Conservation (phyloP, 1,140 invertebrate species). For the Drosophila setifemur region DNA sequence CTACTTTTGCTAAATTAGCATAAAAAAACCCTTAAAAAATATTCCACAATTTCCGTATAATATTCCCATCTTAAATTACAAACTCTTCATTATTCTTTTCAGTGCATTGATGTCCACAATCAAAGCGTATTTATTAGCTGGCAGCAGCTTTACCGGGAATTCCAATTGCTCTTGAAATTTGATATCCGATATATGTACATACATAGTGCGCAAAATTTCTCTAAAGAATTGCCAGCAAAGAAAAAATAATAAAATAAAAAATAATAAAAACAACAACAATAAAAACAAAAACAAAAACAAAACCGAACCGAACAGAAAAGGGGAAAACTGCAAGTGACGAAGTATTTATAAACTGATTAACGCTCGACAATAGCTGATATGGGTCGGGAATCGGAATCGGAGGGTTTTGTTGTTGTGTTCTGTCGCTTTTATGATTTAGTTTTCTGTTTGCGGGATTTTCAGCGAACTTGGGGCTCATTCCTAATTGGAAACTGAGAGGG, state of each 20-base stretch:
- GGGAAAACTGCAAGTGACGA: constrained; percentile 71
- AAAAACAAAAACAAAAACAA: constrained; percentile 18
- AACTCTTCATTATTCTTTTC: too few species aligned
- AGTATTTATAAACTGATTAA: constrained; percentile 79
- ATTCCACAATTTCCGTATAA: not conserved
- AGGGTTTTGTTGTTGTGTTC: not conserved
- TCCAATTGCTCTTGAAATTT: constrained; percentile 19
- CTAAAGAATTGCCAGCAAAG: constrained; percentile 35
- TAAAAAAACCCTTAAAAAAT: not conserved
- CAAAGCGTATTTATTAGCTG: constrained; percentile 75
- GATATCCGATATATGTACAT: constrained; percentile 51
- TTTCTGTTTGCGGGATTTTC: not conserved
- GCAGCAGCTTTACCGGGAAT: constrained; percentile 57
- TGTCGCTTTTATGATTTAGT: too few species aligned
- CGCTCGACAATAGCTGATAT: constrained; percentile 74
- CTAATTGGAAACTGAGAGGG: constrained; percentile 4
- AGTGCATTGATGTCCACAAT: constrained; percentile 17
- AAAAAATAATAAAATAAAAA: not conserved
- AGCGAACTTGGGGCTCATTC: constrained; percentile 5
- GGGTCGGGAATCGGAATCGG: constrained; percentile 31
- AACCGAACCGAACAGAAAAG: too few species aligned
- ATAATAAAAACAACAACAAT: constrained; percentile 1
- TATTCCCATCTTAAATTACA: too few species aligned
- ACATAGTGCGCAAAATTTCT: constrained; percentile 34
- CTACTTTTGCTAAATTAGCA: too few species aligned